A percentile compares a stretch with the other conserved stretches of the same genome.
Conservation (phyloP, 2,113 vertebrate genomes). For the Danio rerio region GRCz12tu NC_133194.1:9205501-9206000, state of each 20-base stretch:
- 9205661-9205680: no score
- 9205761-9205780: slow-evolving; percentile 61
- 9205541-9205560: no score
- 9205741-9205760: slow-evolving; percentile 55
- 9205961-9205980: slow-evolving; percentile 43
- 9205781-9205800: slow-evolving; percentile 66
- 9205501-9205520: no score
- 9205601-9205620: no score
- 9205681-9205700: not conserved
- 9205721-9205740: slow-evolving; percentile 42
- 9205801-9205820: slow-evolving; percentile 80
- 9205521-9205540: no score
- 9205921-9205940: slow-evolving; percentile 32
- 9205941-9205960: slow-evolving; percentile 40
- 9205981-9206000: slow-evolving; percentile 58
- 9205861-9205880: slow-evolving; percentile 73
- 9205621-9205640: no score
- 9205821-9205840: slow-evolving; percentile 80
- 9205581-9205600: no score
- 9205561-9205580: no score
- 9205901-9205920: slow-evolving; percentile 60
- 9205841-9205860: slow-evolving; percentile 72
- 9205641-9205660: no score
- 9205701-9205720: slow-evolving; percentile 8
- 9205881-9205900: slow-evolving; percentile 70